phyloP scores from a whole-genome alignment of 2,113 vertebrate species.

The Silurus glanis region DNA sequence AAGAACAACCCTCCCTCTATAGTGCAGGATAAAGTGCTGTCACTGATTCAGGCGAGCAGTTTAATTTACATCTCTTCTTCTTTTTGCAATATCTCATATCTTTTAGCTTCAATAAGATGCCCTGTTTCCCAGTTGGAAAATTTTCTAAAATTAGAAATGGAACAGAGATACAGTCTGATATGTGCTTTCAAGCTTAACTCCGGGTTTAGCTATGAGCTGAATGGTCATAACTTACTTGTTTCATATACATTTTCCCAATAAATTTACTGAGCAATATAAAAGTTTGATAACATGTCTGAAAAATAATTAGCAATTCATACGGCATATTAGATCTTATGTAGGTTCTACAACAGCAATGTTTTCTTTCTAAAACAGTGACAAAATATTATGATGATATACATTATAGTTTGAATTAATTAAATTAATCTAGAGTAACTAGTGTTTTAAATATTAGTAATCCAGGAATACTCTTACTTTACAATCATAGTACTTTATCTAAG shows the following conservation, averaged over 20 bases:
- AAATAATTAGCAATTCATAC: no score
- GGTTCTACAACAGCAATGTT: not conserved
- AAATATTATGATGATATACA: not conserved
- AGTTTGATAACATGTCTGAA: not conserved
- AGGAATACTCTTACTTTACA: not conserved
- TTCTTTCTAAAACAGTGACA: not conserved
- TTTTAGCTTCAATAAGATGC: not conserved
- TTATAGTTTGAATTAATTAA: not conserved
- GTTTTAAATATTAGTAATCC: not conserved
- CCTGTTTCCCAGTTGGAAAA: not conserved
- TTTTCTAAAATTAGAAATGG: no score
- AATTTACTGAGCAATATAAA: not conserved
- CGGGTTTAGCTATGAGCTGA: not conserved
- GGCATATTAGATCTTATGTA: not conserved
- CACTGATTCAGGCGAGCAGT: conserved; percentile 86
- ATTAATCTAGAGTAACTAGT: not conserved
- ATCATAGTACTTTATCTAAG: not conserved
- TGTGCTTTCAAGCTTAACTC: not conserved
- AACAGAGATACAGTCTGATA: not conserved
- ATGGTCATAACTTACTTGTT: not conserved
- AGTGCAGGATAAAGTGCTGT: conserved; percentile 96
- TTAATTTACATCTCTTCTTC: not conserved
- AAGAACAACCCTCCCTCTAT: conserved; percentile 94
- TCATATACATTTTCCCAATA: not conserved
- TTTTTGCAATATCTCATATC: not conserved